phyloP scores from a whole-genome alignment of 2,797 vertebrate genomes.

The Acanthis flammea region DNA sequence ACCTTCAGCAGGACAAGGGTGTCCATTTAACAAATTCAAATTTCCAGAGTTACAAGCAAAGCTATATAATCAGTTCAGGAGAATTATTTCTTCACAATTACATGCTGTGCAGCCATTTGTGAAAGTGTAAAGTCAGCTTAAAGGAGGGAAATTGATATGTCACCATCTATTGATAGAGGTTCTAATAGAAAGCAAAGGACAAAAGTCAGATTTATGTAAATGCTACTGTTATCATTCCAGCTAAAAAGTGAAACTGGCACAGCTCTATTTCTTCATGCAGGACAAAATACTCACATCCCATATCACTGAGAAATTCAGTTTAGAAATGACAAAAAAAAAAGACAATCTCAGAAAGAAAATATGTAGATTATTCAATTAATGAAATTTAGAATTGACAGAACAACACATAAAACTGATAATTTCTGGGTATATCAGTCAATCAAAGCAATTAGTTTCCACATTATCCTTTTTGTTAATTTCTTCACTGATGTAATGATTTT shows the following conservation, averaged over 20 bases:
- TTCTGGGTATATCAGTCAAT: background rate
- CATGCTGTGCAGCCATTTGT: constrained; percentile 70
- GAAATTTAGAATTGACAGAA: background rate
- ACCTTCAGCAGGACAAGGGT: background rate
- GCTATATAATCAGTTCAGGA: background rate
- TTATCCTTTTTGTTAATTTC: background rate
- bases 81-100: constrained; percentile 59
- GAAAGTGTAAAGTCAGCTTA: constrained; percentile 70
- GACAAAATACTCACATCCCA: background rate
- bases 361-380: background rate
- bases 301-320: background rate
- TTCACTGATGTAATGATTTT: background rate
- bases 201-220: constrained; percentile 48
- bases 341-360: background rate
- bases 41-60: background rate
- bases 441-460: background rate
- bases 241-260: background rate
- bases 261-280: background rate
- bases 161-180: constrained; percentile 37
- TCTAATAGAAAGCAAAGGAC: constrained; percentile 32
- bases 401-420: background rate
- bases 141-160: constrained; percentile 70
- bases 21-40: constrained; percentile 34
- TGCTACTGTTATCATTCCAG: background rate
- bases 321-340: background rate